phyloP scores from a whole-genome alignment of 2,797 vertebrate genomes.

The Bradypodion pumilum region DNA sequence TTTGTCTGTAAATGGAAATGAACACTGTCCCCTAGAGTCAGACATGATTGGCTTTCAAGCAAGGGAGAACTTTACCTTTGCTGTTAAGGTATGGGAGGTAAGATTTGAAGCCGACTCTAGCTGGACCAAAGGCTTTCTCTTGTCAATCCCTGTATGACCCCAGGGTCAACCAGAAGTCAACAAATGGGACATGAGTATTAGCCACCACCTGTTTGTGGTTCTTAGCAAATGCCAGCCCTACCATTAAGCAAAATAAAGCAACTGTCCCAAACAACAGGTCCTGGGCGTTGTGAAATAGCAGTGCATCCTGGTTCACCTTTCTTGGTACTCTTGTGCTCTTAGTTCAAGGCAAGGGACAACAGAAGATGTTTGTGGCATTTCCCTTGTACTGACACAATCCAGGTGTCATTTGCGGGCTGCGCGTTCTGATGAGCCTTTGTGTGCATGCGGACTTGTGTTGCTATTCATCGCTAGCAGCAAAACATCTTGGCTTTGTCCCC shows the following conservation, averaged over 20 bases:
- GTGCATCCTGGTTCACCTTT: not conserved
- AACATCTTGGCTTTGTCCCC: not conserved
- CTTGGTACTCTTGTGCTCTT: not conserved
- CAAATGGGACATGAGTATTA: not conserved
- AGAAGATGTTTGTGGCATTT: not conserved
- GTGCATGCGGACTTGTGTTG: not conserved
- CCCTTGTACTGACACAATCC: not conserved
- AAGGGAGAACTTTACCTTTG: too few species aligned
- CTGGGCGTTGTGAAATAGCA: not conserved
- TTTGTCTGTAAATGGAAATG: too few species aligned
- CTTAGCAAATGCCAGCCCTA: not conserved
- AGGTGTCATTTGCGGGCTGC: too few species aligned
- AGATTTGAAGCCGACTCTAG: not conserved
- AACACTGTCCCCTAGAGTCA: too few species aligned
- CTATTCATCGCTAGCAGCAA: not conserved
- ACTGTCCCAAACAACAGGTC: not conserved
- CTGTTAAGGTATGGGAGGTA: too few species aligned
- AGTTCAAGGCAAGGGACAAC: not conserved
- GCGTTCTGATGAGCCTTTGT: too few species aligned
- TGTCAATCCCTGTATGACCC: not conserved
- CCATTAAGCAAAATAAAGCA: too few species aligned
- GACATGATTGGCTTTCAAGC: too few species aligned
- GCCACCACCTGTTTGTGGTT: not conserved
- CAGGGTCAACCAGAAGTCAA: not conserved
- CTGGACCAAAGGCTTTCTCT: not conserved